Evolutionary conservation across 2,113 vertebrate species (phyloP), one percentile per base, ranked within the genome.

Genomic region (Gambusia holbrooki): DNA sequence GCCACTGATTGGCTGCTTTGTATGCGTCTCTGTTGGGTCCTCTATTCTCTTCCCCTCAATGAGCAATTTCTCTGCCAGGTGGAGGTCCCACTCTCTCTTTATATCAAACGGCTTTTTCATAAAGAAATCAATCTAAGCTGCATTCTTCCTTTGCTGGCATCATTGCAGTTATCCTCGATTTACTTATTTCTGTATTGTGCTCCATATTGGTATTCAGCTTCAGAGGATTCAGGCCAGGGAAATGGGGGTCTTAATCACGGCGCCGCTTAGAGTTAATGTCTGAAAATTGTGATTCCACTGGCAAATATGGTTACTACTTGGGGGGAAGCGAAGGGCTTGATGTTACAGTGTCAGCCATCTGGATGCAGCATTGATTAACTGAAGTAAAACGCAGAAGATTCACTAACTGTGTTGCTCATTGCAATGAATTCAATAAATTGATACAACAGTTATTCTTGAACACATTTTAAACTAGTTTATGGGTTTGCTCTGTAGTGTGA

Each of bases 51-150:
- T 81, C 66, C n/a, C 12, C 33, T 71, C 77, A 74, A 81, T 89
- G 80, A 84, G 82, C 78, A 82, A 79, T 81, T 81, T 84, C 77
- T 88, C 82, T 83, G 74, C 29, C 62, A 32, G 54, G 72, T 54
- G 69, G 60, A 67, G 62, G 74, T 77, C 78, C 69, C 67, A 60
- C 33, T 54, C 37, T 68, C 17, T 60, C 17, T 42, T 65, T 28
- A 81, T 72, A 5, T 58, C 37, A 12, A 37, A 33, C 62, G 37
- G 29, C 13, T 61, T 54, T 87, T 76, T 86, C 32, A 73, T 77
- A 35, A 67, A 63, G 62, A 76, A 73, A 82, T 71, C 33, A 62
- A 71, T 79, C 14, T 32, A 83, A 77, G 81, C 76, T 22, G 37
- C 32, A 58, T 42, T 80, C 77, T 62, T 37, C 29, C 29, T 63